Conservation (phyloP, 1,140 invertebrate genomes). For the Callitettix versicolor region DNA sequence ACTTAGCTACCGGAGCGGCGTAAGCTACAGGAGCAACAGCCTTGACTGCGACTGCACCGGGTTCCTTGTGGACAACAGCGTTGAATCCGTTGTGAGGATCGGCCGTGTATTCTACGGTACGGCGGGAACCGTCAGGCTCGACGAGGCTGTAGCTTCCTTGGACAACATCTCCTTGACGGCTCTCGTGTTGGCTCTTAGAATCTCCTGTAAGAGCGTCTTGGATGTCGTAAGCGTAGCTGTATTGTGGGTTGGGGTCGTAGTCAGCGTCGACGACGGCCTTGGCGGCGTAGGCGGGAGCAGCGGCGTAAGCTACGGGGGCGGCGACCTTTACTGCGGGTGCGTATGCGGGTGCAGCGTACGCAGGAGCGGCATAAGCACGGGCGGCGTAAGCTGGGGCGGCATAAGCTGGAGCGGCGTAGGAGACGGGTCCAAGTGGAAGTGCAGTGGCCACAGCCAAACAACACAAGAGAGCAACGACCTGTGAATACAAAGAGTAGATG, state of each 20-base stretch:
- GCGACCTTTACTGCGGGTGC: slow-evolving; percentile 17
- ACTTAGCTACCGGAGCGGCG: slow-evolving; percentile 30
- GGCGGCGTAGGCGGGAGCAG: slow-evolving; percentile 2
- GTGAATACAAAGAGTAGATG: too few relatives aligned
- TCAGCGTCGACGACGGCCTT: slow-evolving; percentile 29
- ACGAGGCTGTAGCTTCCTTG: slow-evolving; percentile 33
- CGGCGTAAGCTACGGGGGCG: slow-evolving; percentile 11
- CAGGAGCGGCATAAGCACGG: slow-evolving; percentile 25
- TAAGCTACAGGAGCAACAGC: slow-evolving; percentile 30
- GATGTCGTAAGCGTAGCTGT: slow-evolving; percentile 27
- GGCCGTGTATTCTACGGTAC: slow-evolving; percentile 29
- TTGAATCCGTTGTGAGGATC: slow-evolving; percentile 25
- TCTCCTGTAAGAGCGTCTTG: slow-evolving; percentile 29
- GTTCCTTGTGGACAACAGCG: slow-evolving; percentile 19
- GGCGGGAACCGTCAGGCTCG: slow-evolving; percentile 27
- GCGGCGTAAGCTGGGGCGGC: slow-evolving; percentile 17
- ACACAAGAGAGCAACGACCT: too few relatives aligned
- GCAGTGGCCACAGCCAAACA: too few relatives aligned
- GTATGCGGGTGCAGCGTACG: slow-evolving; percentile 17
- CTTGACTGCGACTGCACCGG: slow-evolving; percentile 22
- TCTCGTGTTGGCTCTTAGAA: slow-evolving; percentile 28
- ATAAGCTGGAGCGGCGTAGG: slow-evolving; percentile 21
- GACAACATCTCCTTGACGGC: slow-evolving; percentile 30
- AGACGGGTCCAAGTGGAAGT: not conserved
- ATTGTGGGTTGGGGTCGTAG: slow-evolving; percentile 25